phyloP scores from a whole-genome alignment of 2,888 invertebrate genomes.

The Lagria hirta region DNA sequence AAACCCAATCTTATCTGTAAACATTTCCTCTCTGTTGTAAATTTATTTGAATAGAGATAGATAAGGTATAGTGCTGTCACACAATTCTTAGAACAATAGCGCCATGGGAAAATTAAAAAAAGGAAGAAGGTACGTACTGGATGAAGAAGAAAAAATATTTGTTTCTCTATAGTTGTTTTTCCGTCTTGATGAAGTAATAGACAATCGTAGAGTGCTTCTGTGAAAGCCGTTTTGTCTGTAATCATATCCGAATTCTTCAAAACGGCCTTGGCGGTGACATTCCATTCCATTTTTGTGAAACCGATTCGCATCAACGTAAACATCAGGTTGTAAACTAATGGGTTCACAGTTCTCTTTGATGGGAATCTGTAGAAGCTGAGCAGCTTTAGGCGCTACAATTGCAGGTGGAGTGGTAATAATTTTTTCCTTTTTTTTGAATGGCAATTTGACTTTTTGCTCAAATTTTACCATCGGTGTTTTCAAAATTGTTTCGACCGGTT shows the following conservation, averaged over 20 bases:
- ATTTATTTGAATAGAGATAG: too few species aligned
- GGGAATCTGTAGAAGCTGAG: conserved; percentile 63
- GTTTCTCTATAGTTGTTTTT: conserved; percentile 34
- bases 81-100: neutral
- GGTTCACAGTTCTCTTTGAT: conserved; percentile 41
- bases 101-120: too few species aligned
- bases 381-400: conserved; percentile 64
- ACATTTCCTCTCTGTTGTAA: too few species aligned
- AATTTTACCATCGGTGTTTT: conserved; percentile 46
- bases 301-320: conserved; percentile 35
- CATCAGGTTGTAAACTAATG: conserved; percentile 41
- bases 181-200: conserved; percentile 40
- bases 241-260: conserved; percentile 35
- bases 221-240: conserved; percentile 44
- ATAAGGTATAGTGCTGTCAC: too few species aligned
- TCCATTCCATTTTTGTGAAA: conserved; percentile 35
- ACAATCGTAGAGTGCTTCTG: conserved; percentile 45
- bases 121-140: conserved; percentile 33
- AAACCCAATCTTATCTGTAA: too few species aligned
- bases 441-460: conserved; percentile 29
- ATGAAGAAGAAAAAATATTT: conserved; percentile 36
- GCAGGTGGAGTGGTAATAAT: conserved; percentile 51
- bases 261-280: conserved; percentile 34
- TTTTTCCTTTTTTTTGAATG: conserved; percentile 35
- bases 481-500: conserved; percentile 45